Evolutionary conservation across 2,888 invertebrate species (phyloP), one percentile per base, ranked within the genome.

Genomic region (Drosophila parthenogenetica): DNA sequence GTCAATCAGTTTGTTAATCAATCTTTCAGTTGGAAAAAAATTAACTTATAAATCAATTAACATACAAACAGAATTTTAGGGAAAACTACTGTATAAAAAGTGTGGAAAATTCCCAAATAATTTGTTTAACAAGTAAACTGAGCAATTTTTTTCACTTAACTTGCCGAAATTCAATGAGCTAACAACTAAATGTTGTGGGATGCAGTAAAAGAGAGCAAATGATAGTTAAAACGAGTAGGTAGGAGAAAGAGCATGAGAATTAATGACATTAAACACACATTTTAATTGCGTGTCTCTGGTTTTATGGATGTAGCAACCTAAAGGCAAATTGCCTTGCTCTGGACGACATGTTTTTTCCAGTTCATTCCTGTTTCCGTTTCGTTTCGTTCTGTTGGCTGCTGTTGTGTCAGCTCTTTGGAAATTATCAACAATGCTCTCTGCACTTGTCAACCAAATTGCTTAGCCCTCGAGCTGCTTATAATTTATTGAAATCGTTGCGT

Each of bases 401-500:
- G 22, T 17, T 17, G 17, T 49, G 49, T 5, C 4, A 49, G 13
- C 16, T 11, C 32, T 29, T 16, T 48, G 29, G 29, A 29, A 25
- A 29, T 29, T 29, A 48, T 29, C 48, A 48, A 29, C 29, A 29
- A 29, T 35, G 53, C 50, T 42, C 57, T 76, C 54, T 57, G 64
- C 67, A 60, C 63, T 53, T 69, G 86, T 76, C 80, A 69, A 63
- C 65, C 64, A 73, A 73, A 72, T 70, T 80, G 78, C 72, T 87
- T 82, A 84, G 84, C 73, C 81, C 73, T 66, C 59, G 63, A 74
- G 79, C 78, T 77, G 72, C 66, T 80, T 85, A 85, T 80, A 82
- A 85, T 87, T 87, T 87, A 87, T 84, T 87, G 85, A 87, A 87
- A 80, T 66, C 79, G 69, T 46, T 66, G 58, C 57, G 46, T 57